Conservation (phyloP, 2,888 invertebrate species). For the Pseudoips prasinana region DNA sequence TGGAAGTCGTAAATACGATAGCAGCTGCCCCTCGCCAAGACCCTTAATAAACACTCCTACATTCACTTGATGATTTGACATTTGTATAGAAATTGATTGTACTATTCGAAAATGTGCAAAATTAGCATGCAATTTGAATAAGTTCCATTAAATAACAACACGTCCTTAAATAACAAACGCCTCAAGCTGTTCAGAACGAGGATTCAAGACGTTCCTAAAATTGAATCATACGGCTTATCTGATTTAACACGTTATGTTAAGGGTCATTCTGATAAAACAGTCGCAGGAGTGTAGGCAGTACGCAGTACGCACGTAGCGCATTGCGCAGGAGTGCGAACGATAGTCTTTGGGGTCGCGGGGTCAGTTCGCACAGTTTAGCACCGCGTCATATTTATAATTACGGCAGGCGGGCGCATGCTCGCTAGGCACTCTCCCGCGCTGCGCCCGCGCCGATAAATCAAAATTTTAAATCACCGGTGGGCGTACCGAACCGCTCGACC, state of each 20-base stretch:
- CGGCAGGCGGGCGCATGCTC: slow-evolving; percentile 57
- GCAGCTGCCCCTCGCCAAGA: slow-evolving; percentile 58
- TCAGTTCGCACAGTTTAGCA: slow-evolving; percentile 77
- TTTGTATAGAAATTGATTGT: slow-evolving; percentile 45
- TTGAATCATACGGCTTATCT: slow-evolving; percentile 27
- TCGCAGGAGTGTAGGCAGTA: slow-evolving; percentile 21
- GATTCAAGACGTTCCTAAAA: slow-evolving; percentile 14
- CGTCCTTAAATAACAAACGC: background rate
- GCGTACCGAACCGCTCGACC: slow-evolving; percentile 69
- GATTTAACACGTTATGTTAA: slow-evolving; percentile 29
- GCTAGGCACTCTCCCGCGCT: slow-evolving; percentile 57
- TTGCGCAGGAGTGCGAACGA: slow-evolving; percentile 47
- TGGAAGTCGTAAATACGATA: slow-evolving; percentile 69
- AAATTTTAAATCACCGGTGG: slow-evolving; percentile 82
- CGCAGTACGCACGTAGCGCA: slow-evolving; percentile 24
- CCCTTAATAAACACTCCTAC: slow-evolving; percentile 35
- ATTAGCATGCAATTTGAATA: slow-evolving; percentile 23
- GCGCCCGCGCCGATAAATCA: slow-evolving; percentile 76
- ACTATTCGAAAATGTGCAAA: slow-evolving; percentile 31
- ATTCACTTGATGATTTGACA: slow-evolving; percentile 56
- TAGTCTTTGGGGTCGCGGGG: slow-evolving; percentile 58
- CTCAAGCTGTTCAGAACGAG: slow-evolving; percentile 1
- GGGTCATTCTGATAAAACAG: slow-evolving; percentile 31
- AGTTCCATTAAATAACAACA: slow-evolving; percentile 5
- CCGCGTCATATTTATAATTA: slow-evolving; percentile 82